Evolutionary conservation across 2,113 vertebrate species (phyloP), one percentile per base, ranked within the genome.

Genomic region (Oncorhynchus kisutch): DNA sequence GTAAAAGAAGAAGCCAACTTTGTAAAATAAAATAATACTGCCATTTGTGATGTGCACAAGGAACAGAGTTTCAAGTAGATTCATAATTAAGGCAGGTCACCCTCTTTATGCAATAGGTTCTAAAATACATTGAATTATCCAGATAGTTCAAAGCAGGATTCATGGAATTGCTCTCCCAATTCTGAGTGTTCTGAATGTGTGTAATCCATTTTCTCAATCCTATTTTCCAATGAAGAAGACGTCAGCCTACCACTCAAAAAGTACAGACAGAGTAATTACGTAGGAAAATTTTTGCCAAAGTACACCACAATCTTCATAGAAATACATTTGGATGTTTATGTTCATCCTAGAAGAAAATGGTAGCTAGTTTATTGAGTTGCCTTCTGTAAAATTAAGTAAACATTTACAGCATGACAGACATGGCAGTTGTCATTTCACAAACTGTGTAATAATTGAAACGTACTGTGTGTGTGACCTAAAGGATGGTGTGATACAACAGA

Each of bases 1-100:
- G 22, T 62, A 70, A 70, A 78, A 54, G 67, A 34, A 34, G 60
- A 74, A 75, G 66, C 13, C 57, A 70, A 75, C 29, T 64, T 31
- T 67, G 66, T 45, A 45, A 45, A 11, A 45, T 45, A 45, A 45
- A 45, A 45, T 2, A 45, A 71, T 77, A 66, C 75, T 66, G 59
- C 29, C 2, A 20, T 59, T 49, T 31, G 29, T 75, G 31, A 59
- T 67, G 14, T 73, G 59, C 73, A 67, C 64, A 25, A 74, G 39
- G 45, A 68, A 60, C 25, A 67, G 25, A 45, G 39, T 69, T 75
- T 77, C 68, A 71, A 66, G 69, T 65, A 48, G 22, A 49, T 60
- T 73, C 2, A 9, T 29, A n/a, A 6, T 71, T 71, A 76, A 70
- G 75, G 67, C 74, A 64, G 16, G 57, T 24, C 29, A 66, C 62